These are phyloP conservation scores for Strigamia transsilvanica DNA, from an alignment of 2,888 invertebrate species.

Conservation along the genomic window DNA sequence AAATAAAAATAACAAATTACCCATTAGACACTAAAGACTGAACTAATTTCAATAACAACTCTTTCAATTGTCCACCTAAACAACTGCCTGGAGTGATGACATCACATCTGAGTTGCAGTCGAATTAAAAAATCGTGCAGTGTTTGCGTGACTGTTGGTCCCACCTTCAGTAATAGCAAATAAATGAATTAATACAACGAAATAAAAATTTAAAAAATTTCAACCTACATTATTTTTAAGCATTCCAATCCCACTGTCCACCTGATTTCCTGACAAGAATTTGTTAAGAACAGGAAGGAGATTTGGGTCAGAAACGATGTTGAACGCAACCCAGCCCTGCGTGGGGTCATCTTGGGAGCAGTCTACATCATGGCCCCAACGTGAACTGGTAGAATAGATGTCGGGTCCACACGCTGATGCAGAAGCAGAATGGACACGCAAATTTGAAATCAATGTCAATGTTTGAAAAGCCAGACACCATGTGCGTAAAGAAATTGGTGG, in stretches of 20 bases:
- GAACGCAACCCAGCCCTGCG: slow-evolving; percentile 45
- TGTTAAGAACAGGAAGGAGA: slow-evolving; percentile 54
- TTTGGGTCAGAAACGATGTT: slow-evolving; percentile 49
- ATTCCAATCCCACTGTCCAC: slow-evolving; percentile 48
- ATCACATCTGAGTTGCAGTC: slow-evolving; percentile 69
- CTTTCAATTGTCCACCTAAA: slow-evolving; percentile 69
- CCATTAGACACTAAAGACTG: slow-evolving; percentile 76
- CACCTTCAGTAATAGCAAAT: slow-evolving; percentile 69
- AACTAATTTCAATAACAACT: slow-evolving; percentile 75
- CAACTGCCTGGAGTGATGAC: slow-evolving; percentile 69
- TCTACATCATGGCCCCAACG: background rate
- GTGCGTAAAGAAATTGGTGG: slow-evolving; percentile 76
- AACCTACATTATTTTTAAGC: slow-evolving; percentile 48
- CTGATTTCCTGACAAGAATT: slow-evolving; percentile 54
- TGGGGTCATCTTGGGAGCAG: background rate
- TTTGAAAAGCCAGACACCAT: slow-evolving; percentile 82
- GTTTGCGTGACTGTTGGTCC: slow-evolving; percentile 80
- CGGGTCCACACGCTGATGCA: background rate
- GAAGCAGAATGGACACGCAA: slow-evolving; percentile 62
- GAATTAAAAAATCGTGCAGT: slow-evolving; percentile 75
- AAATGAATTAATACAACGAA: background rate
- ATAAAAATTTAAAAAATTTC: background rate
- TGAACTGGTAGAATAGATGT: background rate
- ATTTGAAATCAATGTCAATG: slow-evolving; percentile 77
- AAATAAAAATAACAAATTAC: slow-evolving; percentile 61